Evolutionary conservation across 2,888 invertebrate genomes (phyloP), one percentile per base, ranked within the genome.

Genomic region (Sarcophaga carnaria): DNA sequence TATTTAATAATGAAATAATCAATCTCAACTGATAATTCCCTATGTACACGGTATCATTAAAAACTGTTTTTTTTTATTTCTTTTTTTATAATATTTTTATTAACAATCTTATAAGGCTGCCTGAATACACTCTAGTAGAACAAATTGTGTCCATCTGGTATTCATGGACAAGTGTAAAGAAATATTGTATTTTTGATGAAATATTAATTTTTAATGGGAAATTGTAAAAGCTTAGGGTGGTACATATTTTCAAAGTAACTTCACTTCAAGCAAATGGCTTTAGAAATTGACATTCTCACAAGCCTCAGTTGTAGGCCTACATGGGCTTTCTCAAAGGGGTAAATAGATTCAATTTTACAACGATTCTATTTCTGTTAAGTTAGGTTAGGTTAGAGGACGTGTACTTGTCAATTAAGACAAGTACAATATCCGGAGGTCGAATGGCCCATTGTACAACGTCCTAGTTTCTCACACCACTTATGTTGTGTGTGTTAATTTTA

Each of bases 131-230:
- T 37, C 12, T 17, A 64, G 27, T 78, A 49, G 8, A 80, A 67
- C 45, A 76, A 72, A 75, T 80, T 74, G 75, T 27, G 70, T 27
- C 79, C 67, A 71, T 12, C 60, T 71, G 2, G n/a, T 64, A 25
- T 60, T 63, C 27, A 72, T 37, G 66, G 2, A 71, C 60, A 77
- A 77, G 70, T 71, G 71, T 27, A 64, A 54, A 76, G 25, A 77
- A 54, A 64, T 70, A 77, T 62, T 12, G 49, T 70, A 77, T 20
- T 77, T 83, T 83, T 83, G 71, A 47, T 66, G 71, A 71, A 71
- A 77, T 70, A 11, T 72, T 45, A 63, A 67, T 37, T 17, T 67
- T 54, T 54, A 54, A 14, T 54, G 54, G 54, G 17, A 54, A 54
- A 54, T 54, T 54, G 17, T 54, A 17, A 4, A 54, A 17, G 20